phyloP scores from a whole-genome alignment of 1,140 invertebrate genomes.

The Brachionus paranguensis region DNA sequence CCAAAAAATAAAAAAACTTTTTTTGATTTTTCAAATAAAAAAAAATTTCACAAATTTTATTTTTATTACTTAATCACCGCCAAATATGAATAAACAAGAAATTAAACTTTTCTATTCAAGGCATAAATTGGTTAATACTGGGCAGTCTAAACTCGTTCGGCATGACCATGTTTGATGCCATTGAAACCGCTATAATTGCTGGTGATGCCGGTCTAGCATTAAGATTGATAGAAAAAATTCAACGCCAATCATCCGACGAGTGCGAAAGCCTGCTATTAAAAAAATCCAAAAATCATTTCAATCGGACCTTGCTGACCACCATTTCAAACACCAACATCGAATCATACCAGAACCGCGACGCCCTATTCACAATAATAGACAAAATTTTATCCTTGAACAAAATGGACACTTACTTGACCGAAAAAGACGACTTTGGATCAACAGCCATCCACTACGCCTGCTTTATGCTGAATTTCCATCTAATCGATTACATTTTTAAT shows the following conservation, averaged over 20 bases:
- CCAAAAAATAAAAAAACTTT: no score
- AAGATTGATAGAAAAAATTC: background rate
- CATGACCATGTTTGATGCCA: constrained; percentile 5
- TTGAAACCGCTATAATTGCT: background rate
- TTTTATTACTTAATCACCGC: no score
- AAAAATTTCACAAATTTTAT: no score
- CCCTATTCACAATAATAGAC: background rate
- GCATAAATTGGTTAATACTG: constrained; percentile 26
- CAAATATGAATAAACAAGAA: background rate
- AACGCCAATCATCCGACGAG: background rate
- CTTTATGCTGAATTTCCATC: background rate
- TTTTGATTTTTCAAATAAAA: no score
- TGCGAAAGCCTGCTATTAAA: background rate
- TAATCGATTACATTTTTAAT: background rate
- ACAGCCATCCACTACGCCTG: constrained; percentile 9
- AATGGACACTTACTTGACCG: background rate
- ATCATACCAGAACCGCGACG: background rate
- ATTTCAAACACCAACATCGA: background rate
- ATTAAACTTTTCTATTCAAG: background rate
- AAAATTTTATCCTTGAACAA: background rate
- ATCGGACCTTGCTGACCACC: background rate
- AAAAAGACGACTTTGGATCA: background rate
- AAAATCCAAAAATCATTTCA: background rate
- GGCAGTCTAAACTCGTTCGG: background rate
- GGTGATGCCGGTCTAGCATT: background rate